Percentiles rank a stretch among this genome's conserved stretches.
Conservation (phyloP, 2,113 vertebrate species). For the Saccopteryx bilineata region DNA sequence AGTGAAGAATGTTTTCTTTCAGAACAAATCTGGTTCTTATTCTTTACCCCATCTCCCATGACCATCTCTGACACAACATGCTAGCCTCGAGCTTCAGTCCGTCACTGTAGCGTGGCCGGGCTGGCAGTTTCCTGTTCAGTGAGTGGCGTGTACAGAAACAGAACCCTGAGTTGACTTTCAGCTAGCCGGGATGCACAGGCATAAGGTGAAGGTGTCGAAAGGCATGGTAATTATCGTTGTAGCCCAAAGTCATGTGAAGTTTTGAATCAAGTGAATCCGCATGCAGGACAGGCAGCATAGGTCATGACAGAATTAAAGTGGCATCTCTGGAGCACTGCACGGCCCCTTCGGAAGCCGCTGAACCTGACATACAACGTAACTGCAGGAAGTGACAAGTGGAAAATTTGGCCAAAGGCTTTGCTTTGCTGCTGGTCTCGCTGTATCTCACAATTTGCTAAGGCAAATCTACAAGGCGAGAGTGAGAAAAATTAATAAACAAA, state of each 20-base stretch:
- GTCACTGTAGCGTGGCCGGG: not conserved
- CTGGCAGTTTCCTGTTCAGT: not conserved
- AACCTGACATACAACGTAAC: not conserved
- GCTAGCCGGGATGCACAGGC: not conserved
- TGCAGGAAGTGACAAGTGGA: not conserved
- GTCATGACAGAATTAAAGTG: not conserved
- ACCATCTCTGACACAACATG: not conserved
- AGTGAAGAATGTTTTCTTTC: constrained; percentile 12
- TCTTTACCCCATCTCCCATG: not conserved
- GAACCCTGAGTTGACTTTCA: not conserved
- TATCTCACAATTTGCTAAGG: not conserved
- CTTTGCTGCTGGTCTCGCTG: not conserved
- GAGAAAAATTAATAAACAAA: not conserved
- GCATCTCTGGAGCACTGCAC: not conserved
- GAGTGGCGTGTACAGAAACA: not conserved
- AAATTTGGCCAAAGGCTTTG: not conserved
- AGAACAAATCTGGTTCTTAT: not conserved
- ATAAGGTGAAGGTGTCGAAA: not conserved
- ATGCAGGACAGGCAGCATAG: not conserved
- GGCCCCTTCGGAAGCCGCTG: not conserved
- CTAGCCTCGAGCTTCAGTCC: not conserved
- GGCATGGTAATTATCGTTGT: too few species aligned
- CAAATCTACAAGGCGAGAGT: not conserved
- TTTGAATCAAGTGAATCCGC: not conserved
- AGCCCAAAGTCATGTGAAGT: not conserved